Evolutionary conservation across 2,113 vertebrate genomes (phyloP).

Genomic region (Phocoena sinus): DNA sequence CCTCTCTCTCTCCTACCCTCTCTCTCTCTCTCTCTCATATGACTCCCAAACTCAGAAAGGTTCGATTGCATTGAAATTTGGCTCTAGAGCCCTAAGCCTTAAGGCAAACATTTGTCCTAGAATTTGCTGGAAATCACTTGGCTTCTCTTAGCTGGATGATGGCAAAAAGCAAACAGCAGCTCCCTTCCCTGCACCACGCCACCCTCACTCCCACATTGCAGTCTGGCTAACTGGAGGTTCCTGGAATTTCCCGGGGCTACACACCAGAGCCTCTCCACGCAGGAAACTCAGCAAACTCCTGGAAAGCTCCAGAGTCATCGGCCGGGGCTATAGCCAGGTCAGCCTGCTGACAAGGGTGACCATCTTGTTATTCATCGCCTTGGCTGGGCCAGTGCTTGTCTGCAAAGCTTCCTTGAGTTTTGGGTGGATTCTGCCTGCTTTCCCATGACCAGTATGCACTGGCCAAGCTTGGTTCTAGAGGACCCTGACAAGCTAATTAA

Average conservation of each 20-base stretch:
- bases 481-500: fast-evolving
- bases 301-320: not conserved
- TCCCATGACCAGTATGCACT: fast-evolving
- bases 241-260: not conserved
- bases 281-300: not conserved
- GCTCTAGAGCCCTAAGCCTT: slow-evolving; percentile 60
- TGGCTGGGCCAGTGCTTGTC: fast-evolving
- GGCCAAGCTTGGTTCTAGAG: not conserved
- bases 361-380: fast-evolving
- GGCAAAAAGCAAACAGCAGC: not conserved
- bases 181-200: not conserved
- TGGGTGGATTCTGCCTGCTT: fast-evolving
- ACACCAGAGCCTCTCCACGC: not conserved
- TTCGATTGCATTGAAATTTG: slow-evolving; percentile 73
- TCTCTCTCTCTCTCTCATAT: not conserved
- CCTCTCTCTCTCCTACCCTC: too few species aligned
- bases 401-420: not conserved
- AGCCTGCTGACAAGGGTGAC: fast-evolving
- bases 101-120: slow-evolving; percentile 79
- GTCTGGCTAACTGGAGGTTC: not conserved
- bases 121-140: slow-evolving; percentile 68
- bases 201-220: not conserved
- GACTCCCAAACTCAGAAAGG: slow-evolving; percentile 62
- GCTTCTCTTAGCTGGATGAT: not conserved
- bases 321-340: not conserved